Base-by-base conservation (phyloP, 2,113 vertebrate genomes). In the Lophura nycthemera region DNA sequence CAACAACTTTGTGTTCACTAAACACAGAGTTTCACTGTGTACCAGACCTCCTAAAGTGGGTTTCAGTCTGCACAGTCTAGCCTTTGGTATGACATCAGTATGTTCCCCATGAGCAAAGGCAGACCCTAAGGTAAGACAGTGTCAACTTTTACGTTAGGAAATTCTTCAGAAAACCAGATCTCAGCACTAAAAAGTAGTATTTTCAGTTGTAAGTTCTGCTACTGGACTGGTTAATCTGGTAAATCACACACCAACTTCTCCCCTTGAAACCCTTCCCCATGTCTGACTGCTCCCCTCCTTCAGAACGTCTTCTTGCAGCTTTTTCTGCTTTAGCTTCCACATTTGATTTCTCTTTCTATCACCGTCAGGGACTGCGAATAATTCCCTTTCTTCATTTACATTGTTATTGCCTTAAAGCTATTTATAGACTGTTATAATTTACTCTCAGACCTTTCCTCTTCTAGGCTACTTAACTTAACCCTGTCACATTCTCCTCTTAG, bases 311-410 rank as follows among this genome's bases (percentile, higher is more conserved):
- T 38, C 32, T 50, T n/a, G 48, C 50, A 79, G 32, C 21, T 88
- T 81, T 83, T 80, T 25, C 34, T 74, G 24, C 19, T 36, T 83
- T 60, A 73, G 52, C 17, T 86, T 94, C 60, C 71, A 56, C 36
- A 7, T 90, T 73, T 82, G 77, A 82, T 72, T 93, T 88, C 40
- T 42, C 30, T 61, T 84, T 91, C 32, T 47, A 7, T 50, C 63
- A 84, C 34, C 29, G 75, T 81, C 40, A 50, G 75, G 89, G 67
- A 63, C 21, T 38, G 45, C 0, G 10, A 80, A 63, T 47, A 79
- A 76, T 30, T 86, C 77, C 43, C 27, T 74, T 85, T 48, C 61
- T 86, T 90, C 54, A 79, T 93, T 90, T 93, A 66, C 65, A 79
- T 73, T 84, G 61, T 57, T 93, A 85, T 70, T 88, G 34, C 27